Evolutionary conservation across 2,797 vertebrate species (phyloP).

Genomic region (Acanthopagrus latus): DNA sequence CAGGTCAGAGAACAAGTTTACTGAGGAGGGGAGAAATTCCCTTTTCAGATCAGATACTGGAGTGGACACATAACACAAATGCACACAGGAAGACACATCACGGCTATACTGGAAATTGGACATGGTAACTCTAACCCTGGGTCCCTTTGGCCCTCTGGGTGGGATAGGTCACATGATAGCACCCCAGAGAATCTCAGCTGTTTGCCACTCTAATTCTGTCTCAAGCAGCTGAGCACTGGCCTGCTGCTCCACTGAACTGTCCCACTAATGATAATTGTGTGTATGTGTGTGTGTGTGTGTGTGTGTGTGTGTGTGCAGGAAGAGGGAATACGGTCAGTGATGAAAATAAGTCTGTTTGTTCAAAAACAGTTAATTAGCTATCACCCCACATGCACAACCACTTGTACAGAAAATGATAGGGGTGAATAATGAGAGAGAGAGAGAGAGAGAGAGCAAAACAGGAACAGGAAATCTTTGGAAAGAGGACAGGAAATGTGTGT

Average conservation of each 20-base stretch:
- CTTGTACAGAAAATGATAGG: constrained; percentile 20
- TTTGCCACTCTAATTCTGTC: constrained; percentile 83
- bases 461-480: constrained; percentile 76
- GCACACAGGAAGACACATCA: constrained; percentile 38
- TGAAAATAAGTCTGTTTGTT: constrained; percentile 20
- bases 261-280: constrained; percentile 49
- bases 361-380: neutral
- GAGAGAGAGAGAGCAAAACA: constrained; percentile 57
- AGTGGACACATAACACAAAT: constrained; percentile 24
- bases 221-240: constrained; percentile 79
- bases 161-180: constrained; percentile 81
- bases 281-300: constrained; percentile 23
- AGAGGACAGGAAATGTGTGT: constrained; percentile 73
- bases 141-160: constrained; percentile 69
- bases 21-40: constrained; percentile 20
- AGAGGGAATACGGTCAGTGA: constrained; percentile 10
- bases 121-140: constrained; percentile 71
- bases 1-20: constrained; percentile 46
- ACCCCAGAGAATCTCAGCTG: constrained; percentile 83
- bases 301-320: constrained; percentile 7
- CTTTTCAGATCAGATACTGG: neutral
- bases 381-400: neutral
- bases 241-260: constrained; percentile 73
- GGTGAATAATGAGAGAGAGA: constrained; percentile 42
- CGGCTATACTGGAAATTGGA: constrained; percentile 52